Evolutionary conservation across 2,113 vertebrate species (phyloP).

Genomic region (Brachypodius melanocephalos): DNA sequence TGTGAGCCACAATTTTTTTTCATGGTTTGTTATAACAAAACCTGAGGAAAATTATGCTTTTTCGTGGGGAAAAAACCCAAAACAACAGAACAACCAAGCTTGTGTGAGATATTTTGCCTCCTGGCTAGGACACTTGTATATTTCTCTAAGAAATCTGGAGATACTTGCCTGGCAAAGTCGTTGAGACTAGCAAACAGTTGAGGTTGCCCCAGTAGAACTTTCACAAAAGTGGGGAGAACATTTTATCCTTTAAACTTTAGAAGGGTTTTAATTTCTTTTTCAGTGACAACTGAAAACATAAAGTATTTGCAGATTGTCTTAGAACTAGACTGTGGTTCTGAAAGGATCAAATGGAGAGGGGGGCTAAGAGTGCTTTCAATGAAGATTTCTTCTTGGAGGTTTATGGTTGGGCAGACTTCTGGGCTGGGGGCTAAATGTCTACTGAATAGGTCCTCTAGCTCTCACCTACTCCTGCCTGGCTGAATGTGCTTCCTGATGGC

Average conservation of each 20-base stretch:
- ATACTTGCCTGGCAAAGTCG: fast-evolving
- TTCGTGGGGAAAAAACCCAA: not conserved
- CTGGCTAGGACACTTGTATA: not conserved
- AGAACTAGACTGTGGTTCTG: not conserved
- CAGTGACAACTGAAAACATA: not conserved
- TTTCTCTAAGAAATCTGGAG: not conserved
- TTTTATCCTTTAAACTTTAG: not conserved
- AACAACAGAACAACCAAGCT: too few relatives aligned
- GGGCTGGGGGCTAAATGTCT: not conserved
- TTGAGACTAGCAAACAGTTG: not conserved
- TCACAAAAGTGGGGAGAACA: not conserved
- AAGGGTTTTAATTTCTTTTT: not conserved
- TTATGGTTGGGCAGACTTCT: not conserved
- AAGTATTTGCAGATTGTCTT: not conserved
- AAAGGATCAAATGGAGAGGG: not conserved
- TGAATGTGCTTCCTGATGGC: not conserved
- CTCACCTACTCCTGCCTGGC: not conserved
- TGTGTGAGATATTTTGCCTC: not conserved
- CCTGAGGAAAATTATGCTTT: fast-evolving
- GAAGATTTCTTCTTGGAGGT: not conserved
- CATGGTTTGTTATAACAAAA: not conserved
- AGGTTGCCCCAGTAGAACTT: not conserved
- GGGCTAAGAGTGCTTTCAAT: not conserved
- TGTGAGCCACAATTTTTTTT: not conserved
- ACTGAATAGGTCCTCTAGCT: not conserved